These are phyloP conservation scores for Phylloscopus collybita DNA, from an alignment of 2,797 vertebrate species.

Conservation along the genomic window DNA sequence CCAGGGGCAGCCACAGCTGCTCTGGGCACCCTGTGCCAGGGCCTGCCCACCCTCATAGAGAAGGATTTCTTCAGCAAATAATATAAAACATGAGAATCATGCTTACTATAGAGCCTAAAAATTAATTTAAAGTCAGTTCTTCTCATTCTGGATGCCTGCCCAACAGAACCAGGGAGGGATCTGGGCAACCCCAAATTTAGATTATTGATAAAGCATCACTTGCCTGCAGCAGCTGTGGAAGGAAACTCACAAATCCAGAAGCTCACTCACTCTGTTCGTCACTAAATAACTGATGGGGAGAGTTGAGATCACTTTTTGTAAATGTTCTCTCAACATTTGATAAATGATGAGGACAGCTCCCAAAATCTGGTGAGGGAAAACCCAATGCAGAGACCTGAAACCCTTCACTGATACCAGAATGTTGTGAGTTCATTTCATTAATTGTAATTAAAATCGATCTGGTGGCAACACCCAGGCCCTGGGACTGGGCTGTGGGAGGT, in stretches of 20 bases:
- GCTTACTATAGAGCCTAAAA: neutral
- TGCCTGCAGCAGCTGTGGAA: neutral
- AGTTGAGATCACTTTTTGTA: fast-evolving
- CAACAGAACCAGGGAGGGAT: neutral
- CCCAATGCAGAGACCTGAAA: neutral
- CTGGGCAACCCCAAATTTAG: neutral
- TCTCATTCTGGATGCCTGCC: neutral
- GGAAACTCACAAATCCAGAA: neutral
- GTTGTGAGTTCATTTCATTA: neutral
- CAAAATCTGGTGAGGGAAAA: neutral
- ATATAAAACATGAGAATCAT: neutral
- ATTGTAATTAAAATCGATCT: neutral
- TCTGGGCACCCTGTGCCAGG: neutral
- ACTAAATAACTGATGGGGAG: neutral
- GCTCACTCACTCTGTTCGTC: neutral
- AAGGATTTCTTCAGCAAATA: neutral
- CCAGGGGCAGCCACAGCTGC: neutral
- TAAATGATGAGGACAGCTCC: neutral
- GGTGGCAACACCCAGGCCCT: neutral
- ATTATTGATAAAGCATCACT: neutral
- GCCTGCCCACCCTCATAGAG: fast-evolving
- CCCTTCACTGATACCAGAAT: neutral
- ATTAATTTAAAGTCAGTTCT: neutral
- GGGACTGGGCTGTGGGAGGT: neutral
- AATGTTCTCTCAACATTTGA: neutral